These are phyloP conservation scores for Uria lomvia DNA, from an alignment of 2,113 vertebrate species.

Conservation along the genomic window DNA sequence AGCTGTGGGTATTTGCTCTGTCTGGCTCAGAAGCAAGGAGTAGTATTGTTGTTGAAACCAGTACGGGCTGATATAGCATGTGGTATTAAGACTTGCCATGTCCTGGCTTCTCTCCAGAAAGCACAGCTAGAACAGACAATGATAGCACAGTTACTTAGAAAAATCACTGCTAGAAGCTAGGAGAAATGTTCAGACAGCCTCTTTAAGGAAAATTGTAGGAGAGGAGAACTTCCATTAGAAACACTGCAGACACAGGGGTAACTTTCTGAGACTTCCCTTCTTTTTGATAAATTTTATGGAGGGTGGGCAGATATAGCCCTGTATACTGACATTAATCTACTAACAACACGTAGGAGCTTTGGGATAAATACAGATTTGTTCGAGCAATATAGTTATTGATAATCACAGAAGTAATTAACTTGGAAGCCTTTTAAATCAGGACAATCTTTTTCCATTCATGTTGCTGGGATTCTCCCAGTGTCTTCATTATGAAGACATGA, in stretches of 20 bases:
- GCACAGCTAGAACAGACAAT: not conserved
- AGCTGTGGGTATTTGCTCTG: not conserved
- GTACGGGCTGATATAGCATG: not conserved
- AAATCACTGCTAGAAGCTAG: not conserved
- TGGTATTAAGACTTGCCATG: not conserved
- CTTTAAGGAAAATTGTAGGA: not conserved
- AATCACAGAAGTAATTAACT: not conserved
- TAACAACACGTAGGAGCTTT: not conserved
- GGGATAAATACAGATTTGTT: not conserved
- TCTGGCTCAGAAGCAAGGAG: not conserved
- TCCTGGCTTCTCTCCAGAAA: slow-evolving; percentile 32
- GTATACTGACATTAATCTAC: not conserved
- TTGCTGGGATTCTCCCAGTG: not conserved
- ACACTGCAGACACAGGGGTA: not conserved
- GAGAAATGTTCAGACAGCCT: not conserved
- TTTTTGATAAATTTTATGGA: not conserved
- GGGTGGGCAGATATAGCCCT: not conserved
- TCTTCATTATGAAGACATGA: not conserved
- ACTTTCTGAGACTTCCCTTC: not conserved
- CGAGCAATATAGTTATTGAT: not conserved
- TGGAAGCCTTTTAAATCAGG: not conserved
- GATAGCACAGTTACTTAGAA: not conserved
- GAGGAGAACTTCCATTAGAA: not conserved
- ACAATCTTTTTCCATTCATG: not conserved
- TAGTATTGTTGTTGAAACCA: not conserved